Evolutionary conservation across 2,888 invertebrate species (phyloP).

Genomic region (Drosophila ezoana): DNA sequence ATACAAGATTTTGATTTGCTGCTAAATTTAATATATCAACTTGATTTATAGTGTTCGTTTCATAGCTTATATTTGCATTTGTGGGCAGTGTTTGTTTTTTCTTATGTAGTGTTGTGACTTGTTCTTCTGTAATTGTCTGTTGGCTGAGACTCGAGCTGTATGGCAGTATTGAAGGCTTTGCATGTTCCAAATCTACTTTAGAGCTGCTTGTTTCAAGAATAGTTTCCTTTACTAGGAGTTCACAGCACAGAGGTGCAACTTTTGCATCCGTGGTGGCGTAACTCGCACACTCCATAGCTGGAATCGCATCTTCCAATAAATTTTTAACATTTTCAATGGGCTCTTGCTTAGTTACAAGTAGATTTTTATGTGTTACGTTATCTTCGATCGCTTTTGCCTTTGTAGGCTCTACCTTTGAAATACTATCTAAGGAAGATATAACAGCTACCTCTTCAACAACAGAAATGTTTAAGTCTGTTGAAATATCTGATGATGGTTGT

Average conservation of each 20-base stretch:
- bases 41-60: conserved; percentile 40
- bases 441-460: conserved; percentile 69
- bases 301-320: conserved; percentile 27
- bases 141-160: conserved; percentile 76
- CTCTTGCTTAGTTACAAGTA: conserved; percentile 61
- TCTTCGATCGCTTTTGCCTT: conserved; percentile 24
- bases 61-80: conserved; percentile 43
- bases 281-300: conserved; percentile 41
- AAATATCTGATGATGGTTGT: conserved; percentile 34
- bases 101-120: conserved; percentile 47
- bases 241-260: conserved; percentile 43
- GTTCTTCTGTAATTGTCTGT: conserved; percentile 67
- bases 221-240: conserved; percentile 56
- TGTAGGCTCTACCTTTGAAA: conserved; percentile 30
- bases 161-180: conserved; percentile 51
- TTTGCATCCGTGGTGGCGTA: conserved; percentile 34
- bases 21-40: conserved; percentile 23
- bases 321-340: conserved; percentile 62
- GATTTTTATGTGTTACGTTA: conserved; percentile 40
- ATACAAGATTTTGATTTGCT: conserved; percentile 9
- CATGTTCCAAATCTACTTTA: conserved; percentile 28
- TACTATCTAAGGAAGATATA: conserved; percentile 47
- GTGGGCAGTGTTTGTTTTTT: conserved; percentile 33
- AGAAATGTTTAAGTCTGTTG: conserved; percentile 65
- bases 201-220: conserved; percentile 34